These are phyloP conservation scores for Arrhamphus sclerolepis DNA, from an alignment of 2,797 vertebrate species.

Conservation along the genomic window DNA sequence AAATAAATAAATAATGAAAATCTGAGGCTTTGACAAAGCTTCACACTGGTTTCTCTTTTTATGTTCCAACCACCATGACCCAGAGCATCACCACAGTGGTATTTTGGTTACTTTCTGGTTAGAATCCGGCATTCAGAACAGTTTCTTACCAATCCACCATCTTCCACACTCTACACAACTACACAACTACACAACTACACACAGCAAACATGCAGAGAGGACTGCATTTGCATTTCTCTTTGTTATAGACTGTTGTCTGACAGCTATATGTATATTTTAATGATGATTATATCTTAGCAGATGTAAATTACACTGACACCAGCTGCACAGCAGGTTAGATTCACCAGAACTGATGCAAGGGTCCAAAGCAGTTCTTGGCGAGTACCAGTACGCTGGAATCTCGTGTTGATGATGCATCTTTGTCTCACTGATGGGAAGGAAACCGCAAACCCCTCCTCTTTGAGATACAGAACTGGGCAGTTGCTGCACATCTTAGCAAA, in stretches of 20 bases:
- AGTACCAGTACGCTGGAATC: slow-evolving; percentile 13
- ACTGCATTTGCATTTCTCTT: not conserved
- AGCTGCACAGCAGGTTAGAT: not conserved
- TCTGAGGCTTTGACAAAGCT: slow-evolving; percentile 33
- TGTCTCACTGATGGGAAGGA: slow-evolving; percentile 62
- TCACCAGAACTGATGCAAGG: not conserved
- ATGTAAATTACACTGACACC: not conserved
- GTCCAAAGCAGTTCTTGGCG: not conserved
- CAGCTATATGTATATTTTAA: not conserved
- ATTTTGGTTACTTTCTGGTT: slow-evolving; percentile 86
- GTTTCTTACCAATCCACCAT: slow-evolving; percentile 24
- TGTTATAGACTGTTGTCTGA: too few species aligned
- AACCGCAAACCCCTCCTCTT: slow-evolving; percentile 70
- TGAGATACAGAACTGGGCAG: slow-evolving; percentile 79
- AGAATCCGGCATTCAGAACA: slow-evolving; percentile 49
- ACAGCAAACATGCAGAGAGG: too few species aligned
- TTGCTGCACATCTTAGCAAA: slow-evolving; percentile 83
- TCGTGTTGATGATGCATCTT: slow-evolving; percentile 30
- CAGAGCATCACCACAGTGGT: slow-evolving; percentile 84
- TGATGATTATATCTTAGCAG: not conserved
- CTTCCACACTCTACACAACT: not conserved
- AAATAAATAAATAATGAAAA: slow-evolving; percentile 13
- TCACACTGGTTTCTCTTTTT: slow-evolving; percentile 73
- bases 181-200: not conserved
- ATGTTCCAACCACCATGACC: slow-evolving; percentile 84